phyloP scores from a whole-genome alignment of 1,140 invertebrate genomes.

The Epicauta chinensis region DNA sequence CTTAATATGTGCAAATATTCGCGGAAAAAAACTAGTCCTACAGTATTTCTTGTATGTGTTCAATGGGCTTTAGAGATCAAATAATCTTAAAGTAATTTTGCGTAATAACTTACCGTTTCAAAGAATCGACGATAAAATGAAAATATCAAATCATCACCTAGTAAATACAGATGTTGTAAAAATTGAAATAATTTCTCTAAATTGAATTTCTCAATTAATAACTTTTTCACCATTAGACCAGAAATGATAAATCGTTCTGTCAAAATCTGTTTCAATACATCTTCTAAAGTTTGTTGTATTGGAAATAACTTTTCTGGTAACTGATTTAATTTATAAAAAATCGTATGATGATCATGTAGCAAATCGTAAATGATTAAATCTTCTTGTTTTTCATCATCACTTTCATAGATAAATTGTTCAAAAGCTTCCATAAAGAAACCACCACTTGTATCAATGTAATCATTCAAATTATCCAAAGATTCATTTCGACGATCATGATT shows the following conservation, averaged over 20 bases:
- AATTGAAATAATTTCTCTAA: constrained; percentile 47
- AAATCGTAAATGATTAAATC: neutral
- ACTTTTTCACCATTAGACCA: constrained; percentile 48
- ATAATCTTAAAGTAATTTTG: too few species aligned
- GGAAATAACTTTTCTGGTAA: constrained; percentile 30
- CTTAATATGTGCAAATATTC: too few species aligned
- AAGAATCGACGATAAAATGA: constrained; percentile 55
- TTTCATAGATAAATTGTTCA: constrained; percentile 13
- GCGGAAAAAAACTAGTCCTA: neutral
- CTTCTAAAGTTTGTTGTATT: constrained; percentile 42
- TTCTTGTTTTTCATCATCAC: neutral
- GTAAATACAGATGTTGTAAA: constrained; percentile 53
- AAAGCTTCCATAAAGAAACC: constrained; percentile 37
- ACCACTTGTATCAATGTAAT: constrained; percentile 32
- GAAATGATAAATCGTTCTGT: constrained; percentile 44
- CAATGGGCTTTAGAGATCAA: too few species aligned
- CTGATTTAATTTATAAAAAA: constrained; percentile 25
- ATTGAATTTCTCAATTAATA: constrained; percentile 47
- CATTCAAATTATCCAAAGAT: constrained; percentile 27
- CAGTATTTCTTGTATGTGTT: constrained; percentile 7
- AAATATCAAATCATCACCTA: constrained; percentile 58
- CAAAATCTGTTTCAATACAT: constrained; percentile 42
- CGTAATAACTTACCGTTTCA: constrained; percentile 53
- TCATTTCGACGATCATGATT: constrained; percentile 3
- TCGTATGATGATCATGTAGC: too few species aligned